phyloP scores from a whole-genome alignment of 2,113 vertebrate species.

The Deroptyus accipitrinus region DNA sequence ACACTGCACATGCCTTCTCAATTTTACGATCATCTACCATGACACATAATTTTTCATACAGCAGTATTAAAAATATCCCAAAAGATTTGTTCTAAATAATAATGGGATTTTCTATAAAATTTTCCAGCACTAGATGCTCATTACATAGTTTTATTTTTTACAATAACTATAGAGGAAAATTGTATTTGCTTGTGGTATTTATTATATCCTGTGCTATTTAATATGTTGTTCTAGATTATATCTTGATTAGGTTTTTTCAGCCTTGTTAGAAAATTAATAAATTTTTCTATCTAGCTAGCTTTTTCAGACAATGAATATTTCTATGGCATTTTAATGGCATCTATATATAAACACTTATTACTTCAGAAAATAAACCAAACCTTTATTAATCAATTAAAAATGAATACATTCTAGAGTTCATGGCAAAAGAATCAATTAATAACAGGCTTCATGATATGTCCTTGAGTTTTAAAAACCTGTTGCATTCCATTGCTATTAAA shows the following conservation, averaged over 20 bases:
- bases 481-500: neutral
- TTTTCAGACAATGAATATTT: neutral
- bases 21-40: neutral
- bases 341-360: neutral
- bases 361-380: neutral
- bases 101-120: neutral
- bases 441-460: neutral
- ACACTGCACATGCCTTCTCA: neutral
- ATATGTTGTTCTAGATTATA: neutral
- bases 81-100: neutral
- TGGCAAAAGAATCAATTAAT: neutral
- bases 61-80: neutral
- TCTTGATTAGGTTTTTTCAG: neutral
- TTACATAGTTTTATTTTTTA: neutral
- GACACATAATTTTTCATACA: neutral
- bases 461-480: neutral
- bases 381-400: neutral
- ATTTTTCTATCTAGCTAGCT: neutral
- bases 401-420: neutral
- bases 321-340: neutral
- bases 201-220: neutral
- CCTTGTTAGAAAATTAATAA: neutral
- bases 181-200: neutral
- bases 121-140: neutral
- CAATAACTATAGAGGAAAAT: neutral